These are phyloP conservation scores for Trichechus manatus DNA, from an alignment of 2,113 vertebrate species.

Conservation along the genomic window DNA sequence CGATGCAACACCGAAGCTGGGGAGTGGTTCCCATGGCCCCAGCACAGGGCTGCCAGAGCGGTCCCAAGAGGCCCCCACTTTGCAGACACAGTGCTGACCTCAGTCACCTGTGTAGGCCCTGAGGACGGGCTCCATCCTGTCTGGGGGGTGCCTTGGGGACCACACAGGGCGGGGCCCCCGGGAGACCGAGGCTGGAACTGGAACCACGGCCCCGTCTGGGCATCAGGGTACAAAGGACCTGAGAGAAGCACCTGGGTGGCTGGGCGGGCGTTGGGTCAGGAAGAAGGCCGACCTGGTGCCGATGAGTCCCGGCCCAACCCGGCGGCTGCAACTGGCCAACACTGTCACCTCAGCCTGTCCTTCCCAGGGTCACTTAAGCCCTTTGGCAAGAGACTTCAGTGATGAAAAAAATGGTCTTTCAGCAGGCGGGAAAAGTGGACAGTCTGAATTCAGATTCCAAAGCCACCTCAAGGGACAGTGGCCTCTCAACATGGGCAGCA, in stretches of 20 bases:
- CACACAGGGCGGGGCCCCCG: too few relatives aligned
- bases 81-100: too few relatives aligned
- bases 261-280: too few relatives aligned
- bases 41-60: too few relatives aligned
- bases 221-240: too few relatives aligned
- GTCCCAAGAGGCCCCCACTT: not conserved
- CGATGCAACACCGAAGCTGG: not conserved
- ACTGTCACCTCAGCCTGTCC: not conserved
- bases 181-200: too few relatives aligned
- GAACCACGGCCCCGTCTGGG: accelerated
- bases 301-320: too few relatives aligned
- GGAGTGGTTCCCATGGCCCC: not conserved
- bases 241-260: not conserved
- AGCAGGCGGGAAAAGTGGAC: not conserved
- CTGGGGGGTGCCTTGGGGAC: too few relatives aligned
- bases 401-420: not conserved
- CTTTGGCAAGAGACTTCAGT: not conserved
- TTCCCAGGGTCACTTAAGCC: accelerated
- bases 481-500: accelerated
- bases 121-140: too few relatives aligned
- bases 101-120: too few relatives aligned
- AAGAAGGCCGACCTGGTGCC: too few relatives aligned
- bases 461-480: accelerated
- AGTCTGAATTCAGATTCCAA: not conserved
- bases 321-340: accelerated